Evolutionary conservation across 2,888 invertebrate species (phyloP), one percentile per base, ranked within the genome.

Genomic region (Chloroclysta siterata): DNA sequence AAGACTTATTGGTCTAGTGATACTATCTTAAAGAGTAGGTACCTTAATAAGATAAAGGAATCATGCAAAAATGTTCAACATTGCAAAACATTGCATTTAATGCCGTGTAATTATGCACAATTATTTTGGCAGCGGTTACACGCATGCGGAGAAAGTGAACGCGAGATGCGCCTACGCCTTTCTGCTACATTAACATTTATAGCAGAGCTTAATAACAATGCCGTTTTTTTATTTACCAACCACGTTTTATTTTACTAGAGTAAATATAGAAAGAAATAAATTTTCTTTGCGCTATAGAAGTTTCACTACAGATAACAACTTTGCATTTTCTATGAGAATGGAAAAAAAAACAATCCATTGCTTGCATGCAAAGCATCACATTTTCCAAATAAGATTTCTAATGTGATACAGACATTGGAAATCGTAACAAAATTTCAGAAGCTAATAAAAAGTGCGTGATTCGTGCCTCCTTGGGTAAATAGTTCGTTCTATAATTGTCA

Each of bases 111-210:
- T 63, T 68, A 71, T 64, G 64, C 75, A 68, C 67, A 73, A 74
- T 70, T 69, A 75, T 83, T 82, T 83, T 77, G 78, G 78, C 76
- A 72, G 63, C 72, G 69, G 75, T 78, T 74, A 78, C 71, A 70
- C 66, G 72, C 70, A 65, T 64, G 65, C 51, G 74, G 84, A 79
- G 84, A 84, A 84, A 84, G 84, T 84, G 81, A 83, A 78, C 62
- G 76, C 66, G 68, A 65, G 67, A 74, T 73, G 77, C 72, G 75
- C 66, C 69, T 51, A 74, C 75, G 74, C 70, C 62, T 70, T 75
- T 75, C 72, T 72, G 72, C 69, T 74, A 73, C 72, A 75, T 74
- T 76, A 72, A 66, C 72, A 74, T 73, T 76, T 72, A 72, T 61
- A 69, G 72, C 66, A 64, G 65, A 67, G 63, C 72, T 71, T 76